Base-by-base conservation (phyloP, 1,140 invertebrate species). In the Diprion similis region DNA sequence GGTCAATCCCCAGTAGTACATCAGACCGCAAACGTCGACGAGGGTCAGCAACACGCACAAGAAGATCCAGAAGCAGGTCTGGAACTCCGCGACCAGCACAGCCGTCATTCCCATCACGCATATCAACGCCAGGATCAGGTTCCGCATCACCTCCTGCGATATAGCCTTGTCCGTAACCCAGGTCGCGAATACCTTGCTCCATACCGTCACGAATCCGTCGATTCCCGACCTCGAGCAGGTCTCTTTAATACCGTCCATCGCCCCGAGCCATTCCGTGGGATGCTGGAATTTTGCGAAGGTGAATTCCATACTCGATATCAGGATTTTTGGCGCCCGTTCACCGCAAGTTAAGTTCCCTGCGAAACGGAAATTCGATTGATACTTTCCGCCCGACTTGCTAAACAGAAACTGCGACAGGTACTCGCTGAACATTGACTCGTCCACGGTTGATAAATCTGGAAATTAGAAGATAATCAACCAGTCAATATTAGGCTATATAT, bases 151-250 rank as follows among this genome's bases (percentile, higher is more conserved):
- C 87, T 95, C 94, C 51, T 89, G 85, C 4, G 91, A 91, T 51
- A 95, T 95, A 66, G 94, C 89, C 84, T 95, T 94, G 81, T 95
- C 94, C 0, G 93, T 94, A 13, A 92, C 92, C 94, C 94, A 95
- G 66, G 91, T 90, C 8, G 90, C 92, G 79, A 94, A 95, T 64
- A 90, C 88, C 82, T 91, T 91, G 10, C 92, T 91, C 93, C 93
- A 94, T 0, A 92, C 90, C 45, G 91, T 92, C 0, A 90, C 88
- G 80, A 91, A 91, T 64, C 90, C 89, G 74, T 92, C 83, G 10
- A 92, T 91, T 1, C 89, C 85, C 0, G 87, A 81, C 10, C 87
- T 83, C 24, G 88, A 87, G 0, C 92, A 88, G 10, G 93, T 80
- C 48, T 83, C 72, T 83, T 92, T 92, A 1, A 92, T 86, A 66